Evolutionary conservation across 2,888 invertebrate genomes (phyloP), one percentile per base, ranked within the genome.

Genomic region (Drosophila hamatofila): DNA sequence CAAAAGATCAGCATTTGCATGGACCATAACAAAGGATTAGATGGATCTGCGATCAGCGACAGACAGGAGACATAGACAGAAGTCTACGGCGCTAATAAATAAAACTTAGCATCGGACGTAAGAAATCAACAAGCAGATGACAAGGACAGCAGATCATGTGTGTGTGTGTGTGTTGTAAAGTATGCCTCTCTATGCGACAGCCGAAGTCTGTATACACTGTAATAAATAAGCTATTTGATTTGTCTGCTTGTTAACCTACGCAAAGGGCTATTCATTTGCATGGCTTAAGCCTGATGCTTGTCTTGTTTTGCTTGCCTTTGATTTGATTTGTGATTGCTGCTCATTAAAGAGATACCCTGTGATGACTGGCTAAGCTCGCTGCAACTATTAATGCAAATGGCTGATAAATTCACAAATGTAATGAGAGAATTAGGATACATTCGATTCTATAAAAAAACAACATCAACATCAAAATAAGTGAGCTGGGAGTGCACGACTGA

Each of bases 21-120:
- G 67, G 39, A 27, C 52, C 61, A 69, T 80, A 70, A 77, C 68
- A 77, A 84, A 80, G 80, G 72, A 83, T 79, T 81, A 86, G 72
- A 67, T 30, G 60, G 51, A 60, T 49, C 9, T n/a, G 27, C 18
- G 49, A 48, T 25, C 61, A 64, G 48, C 27, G 12, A 18, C 39
- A n/a, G 39, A n/a, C 39, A n/a, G 39, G 12, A 30, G 18, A 23
- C n/a, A n/a, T n/a, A 25, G 27, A 49, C 6, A 30, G 46, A 55
- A 44, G 46, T 37, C 39, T 18, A 16, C 11, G 37, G 52, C 42
- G 75, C 65, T 74, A 80, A 82, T 83, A 83, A 86, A 88, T 78
- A 73, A 83, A 81, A 87, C 75, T 71, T 78, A 81, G 78, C 90
- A 90, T 90, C 90, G 78, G 76, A 71, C 78, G 78, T 77, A 82